Base-by-base conservation (phyloP, 1,140 invertebrate species). In the Caligus rogercresseyi region DNA sequence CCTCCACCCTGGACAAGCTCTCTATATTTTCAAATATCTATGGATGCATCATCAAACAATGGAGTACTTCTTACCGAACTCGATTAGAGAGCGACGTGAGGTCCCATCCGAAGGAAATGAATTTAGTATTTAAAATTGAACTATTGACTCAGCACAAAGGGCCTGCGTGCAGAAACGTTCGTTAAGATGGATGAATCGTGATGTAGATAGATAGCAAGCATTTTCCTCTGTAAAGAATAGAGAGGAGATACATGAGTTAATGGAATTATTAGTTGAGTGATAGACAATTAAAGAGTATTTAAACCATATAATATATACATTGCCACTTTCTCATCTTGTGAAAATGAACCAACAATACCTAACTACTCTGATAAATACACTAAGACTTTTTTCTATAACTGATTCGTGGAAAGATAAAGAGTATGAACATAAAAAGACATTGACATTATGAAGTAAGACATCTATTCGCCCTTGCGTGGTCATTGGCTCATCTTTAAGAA, bases 161-260 rank as follows among this genome's bases (percentile, higher is more conserved):
- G 92, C 77, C 72, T 95, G 87, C 61, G 89, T 90, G 75, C 91
- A 96, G 79, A 95, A 97, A 96, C 89, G 75, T 97, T 93, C 54
- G 89, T 83, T 66, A 91, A 76, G 57, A 96, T 88, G 69, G 89
- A 94, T 25, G 80, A 81, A 73, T 95, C 91, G 72, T 95, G 89
- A 72, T 97, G 91, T 20, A 96, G 77, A 76, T 96, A 97, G 54
- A 97, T 80, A 16, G 87, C 90, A 65, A 96, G 73, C 55, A 93
- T 78, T 75, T 89, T 89, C 67, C 90, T 80, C 88, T 95, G 77
- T n/a, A 81, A 78, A 43, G 67, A 66, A 69, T 65, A 55, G n/a
- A n/a, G n/a, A n/a, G n/a, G n/a, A n/a, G n/a, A n/a, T n/a, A n/a
- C n/a, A n/a, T n/a, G n/a, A n/a, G n/a, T n/a, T n/a, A n/a, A n/a